Base-by-base conservation (phyloP, 64 coral and sea anemone species). In the Stylophora pistillata region DNA sequence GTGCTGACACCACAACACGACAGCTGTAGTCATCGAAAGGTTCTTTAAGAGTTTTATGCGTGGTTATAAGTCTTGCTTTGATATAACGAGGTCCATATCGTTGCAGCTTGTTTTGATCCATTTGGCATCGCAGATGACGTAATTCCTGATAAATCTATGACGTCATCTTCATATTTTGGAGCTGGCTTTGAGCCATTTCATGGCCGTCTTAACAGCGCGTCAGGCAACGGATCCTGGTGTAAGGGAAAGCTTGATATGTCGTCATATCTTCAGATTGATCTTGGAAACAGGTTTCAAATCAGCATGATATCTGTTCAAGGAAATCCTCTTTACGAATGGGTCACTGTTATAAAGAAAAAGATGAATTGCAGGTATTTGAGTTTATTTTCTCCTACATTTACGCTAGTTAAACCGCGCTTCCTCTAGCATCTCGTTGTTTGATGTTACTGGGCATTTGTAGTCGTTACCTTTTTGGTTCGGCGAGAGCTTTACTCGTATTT, bases 191-290 rank as follows among this genome's bases (percentile, higher is more conserved):
- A 89, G 76, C 28, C 88, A 17, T 52, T 63, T 20, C 77, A 81
- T 15, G 88, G 59, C n/a, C 88, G 88, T 13, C 63, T 89, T 41
- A 89, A 72, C 17, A 47, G 63, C 12, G 30, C 30, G 55, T 63
- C 76, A 72, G 76, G 76, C 2, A 78, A 78, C 56, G 76, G 76
- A 2, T 77, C 88, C 52, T 89, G 88, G 88, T 89, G 88, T 33
- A 14, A 12, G 15, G 75, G n/a, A 34, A 23, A 20, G 17, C 18
- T 27, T 72, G 47, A 79, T 68, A 4, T 32, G 68, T 34, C 71
- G 10, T 53, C 76, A 56, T 79, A 25, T 28, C 68, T 89, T 10
- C 78, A 89, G 41, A 81, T 89, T 78, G 88, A 89, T 58, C 77
- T 89, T 55, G 76, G 76, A 15, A 78, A 29, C 18, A 57, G 77